A percentile compares a stretch with the other conserved stretches of the same genome.
Conservation (phyloP, 2,888 invertebrate genomes). For the Drosophila mercatorum region DNA sequence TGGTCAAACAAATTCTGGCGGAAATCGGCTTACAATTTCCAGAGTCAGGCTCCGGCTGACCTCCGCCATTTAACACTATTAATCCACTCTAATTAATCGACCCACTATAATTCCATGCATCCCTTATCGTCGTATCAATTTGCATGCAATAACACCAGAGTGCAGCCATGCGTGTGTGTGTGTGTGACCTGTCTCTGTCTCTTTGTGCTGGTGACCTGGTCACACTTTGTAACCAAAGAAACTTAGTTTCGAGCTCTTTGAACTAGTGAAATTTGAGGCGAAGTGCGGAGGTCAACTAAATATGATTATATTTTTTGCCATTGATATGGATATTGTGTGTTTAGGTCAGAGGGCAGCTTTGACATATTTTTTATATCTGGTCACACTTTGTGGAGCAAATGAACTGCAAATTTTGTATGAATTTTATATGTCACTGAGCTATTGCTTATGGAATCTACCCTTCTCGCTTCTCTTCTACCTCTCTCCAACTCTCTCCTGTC, state of each 20-base stretch:
- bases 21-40: slow-evolving; percentile 30
- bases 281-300: not conserved
- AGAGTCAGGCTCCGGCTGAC: slow-evolving; percentile 9
- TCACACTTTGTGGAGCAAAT: not conserved
- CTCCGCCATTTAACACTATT: slow-evolving; percentile 9
- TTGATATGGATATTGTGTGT: not conserved
- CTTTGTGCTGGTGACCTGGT: not conserved
- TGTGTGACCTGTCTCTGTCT: not conserved
- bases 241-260: not conserved
- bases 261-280: not conserved
- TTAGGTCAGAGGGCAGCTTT: not conserved
- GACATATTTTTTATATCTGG: not conserved
- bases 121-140: slow-evolving; percentile 6
- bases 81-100: slow-evolving; percentile 24
- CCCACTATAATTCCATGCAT: slow-evolving; percentile 8
- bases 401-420: no score
- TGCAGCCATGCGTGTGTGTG: not conserved
- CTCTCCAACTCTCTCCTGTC: no score
- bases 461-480: no score
- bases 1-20: slow-evolving; percentile 27
- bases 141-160: not conserved
- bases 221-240: not conserved
- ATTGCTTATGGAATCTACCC: no score
- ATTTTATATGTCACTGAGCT: no score
- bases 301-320: not conserved